phyloP scores from a whole-genome alignment of 2,797 vertebrate species.

The Peromyscus eremicus region DNA sequence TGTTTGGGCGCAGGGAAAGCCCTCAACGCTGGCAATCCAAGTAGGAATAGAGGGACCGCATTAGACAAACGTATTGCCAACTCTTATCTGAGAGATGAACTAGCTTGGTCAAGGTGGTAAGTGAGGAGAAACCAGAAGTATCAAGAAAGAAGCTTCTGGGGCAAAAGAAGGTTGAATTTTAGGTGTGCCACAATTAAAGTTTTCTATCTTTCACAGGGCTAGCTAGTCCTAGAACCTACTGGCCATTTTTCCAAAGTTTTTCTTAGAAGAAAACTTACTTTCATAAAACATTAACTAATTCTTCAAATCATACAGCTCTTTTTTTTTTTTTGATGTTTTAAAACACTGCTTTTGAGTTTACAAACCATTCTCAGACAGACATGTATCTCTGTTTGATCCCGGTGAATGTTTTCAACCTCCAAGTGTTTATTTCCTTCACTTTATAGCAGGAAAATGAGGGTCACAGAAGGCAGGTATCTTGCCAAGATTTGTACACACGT shows the following conservation, averaged over 20 bases:
- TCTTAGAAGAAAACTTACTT: slow-evolving; percentile 47
- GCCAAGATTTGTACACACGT: slow-evolving; percentile 17
- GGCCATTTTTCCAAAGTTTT: slow-evolving; percentile 40
- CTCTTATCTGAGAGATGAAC: not conserved
- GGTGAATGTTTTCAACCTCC: not conserved
- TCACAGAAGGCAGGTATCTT: not conserved
- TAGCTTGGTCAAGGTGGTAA: not conserved
- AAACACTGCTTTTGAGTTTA: slow-evolving; percentile 20
- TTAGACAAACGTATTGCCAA: not conserved
- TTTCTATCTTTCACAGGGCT: not conserved
- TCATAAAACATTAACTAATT: slow-evolving; percentile 7
- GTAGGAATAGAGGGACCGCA: not conserved
- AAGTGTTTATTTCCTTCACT: not conserved
- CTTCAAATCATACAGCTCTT: not conserved
- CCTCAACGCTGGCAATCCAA: not conserved
- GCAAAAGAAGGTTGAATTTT: slow-evolving; percentile 41
- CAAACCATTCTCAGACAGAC: not conserved
- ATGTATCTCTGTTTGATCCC: slow-evolving; percentile 14
- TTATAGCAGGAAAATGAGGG: slow-evolving; percentile 17
- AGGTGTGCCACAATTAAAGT: not conserved
- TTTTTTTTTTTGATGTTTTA: slow-evolving; percentile 6
- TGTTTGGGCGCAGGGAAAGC: not conserved
- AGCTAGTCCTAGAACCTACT: not conserved
- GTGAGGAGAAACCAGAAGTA: not conserved
- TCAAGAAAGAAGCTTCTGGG: not conserved